These are phyloP conservation scores for Actinemys pallida DNA, from an alignment of 2,113 vertebrate species.

Conservation along the genomic window DNA sequence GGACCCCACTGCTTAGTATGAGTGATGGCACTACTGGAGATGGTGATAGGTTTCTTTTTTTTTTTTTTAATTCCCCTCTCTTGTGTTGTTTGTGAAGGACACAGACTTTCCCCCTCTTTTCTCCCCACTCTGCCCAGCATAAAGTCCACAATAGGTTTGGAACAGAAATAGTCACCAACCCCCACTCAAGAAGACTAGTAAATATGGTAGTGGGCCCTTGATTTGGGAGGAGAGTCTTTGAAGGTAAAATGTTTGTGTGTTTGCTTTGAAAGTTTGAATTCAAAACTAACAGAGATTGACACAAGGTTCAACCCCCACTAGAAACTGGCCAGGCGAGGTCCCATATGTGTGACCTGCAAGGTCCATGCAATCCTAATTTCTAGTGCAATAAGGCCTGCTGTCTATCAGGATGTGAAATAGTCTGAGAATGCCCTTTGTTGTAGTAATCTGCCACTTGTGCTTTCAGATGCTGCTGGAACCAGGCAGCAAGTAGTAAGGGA, in stretches of 20 bases:
- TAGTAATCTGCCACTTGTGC: not conserved
- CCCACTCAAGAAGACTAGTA: not conserved
- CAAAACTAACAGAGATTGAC: not conserved
- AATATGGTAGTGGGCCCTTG: not conserved
- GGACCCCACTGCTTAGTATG: not conserved
- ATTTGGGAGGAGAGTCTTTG: not conserved
- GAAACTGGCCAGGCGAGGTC: not conserved
- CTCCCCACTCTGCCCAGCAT: not conserved
- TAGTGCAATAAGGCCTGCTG: not conserved
- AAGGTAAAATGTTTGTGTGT: not conserved
- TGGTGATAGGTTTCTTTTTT: slow-evolving; percentile 4
- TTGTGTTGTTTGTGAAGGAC: not conserved
- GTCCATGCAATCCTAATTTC: not conserved
- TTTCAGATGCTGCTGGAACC: slow-evolving; percentile 1
- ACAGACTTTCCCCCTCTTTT: not conserved
- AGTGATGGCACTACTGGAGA: not conserved
- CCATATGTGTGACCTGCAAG: rapidly evolving
- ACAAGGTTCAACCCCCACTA: not conserved
- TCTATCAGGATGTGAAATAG: not conserved
- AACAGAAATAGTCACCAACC: not conserved
- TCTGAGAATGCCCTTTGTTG: not conserved
- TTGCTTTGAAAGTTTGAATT: not conserved
- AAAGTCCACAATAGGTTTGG: not conserved
- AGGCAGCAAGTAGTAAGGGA: not conserved
- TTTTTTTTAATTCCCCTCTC: not conserved